These are phyloP conservation scores for Diaprepes abbreviatus DNA, from an alignment of 2,888 invertebrate genomes.

Conservation along the genomic window DNA sequence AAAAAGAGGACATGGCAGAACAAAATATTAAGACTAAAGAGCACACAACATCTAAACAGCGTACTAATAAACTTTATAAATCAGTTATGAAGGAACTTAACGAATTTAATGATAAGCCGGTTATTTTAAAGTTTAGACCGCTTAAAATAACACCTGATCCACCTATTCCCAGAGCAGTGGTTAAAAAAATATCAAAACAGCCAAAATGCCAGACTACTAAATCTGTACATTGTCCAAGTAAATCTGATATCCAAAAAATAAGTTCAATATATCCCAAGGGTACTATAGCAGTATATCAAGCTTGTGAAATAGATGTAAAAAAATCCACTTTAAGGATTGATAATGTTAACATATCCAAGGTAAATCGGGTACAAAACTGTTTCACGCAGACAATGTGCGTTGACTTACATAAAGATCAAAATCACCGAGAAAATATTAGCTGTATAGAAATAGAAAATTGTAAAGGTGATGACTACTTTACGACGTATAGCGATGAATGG, in stretches of 20 bases:
- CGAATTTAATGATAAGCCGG: neutral
- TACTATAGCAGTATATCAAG: neutral
- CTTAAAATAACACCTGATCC: too few relatives aligned
- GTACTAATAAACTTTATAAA: neutral
- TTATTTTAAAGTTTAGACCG: neutral
- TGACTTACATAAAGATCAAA: neutral
- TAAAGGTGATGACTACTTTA: neutral
- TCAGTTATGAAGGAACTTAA: neutral
- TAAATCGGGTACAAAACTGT: neutral
- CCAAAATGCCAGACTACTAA: neutral
- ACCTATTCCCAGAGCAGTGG: too few relatives aligned
- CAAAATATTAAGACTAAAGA: neutral
- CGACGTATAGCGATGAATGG: neutral
- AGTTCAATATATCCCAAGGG: neutral
- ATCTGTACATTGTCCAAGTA: constrained; percentile 2
- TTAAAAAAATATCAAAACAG: neutral
- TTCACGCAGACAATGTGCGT: neutral
- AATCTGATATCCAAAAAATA: neutral
- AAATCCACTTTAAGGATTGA: constrained; percentile 1
- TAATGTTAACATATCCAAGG: constrained; percentile 10
- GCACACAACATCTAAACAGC: neutral
- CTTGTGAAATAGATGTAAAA: constrained; percentile 12
- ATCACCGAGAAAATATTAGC: too few relatives aligned
- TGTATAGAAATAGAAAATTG: neutral
- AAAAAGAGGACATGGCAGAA: too few relatives aligned